Evolutionary conservation across 92 coral and sea anemone species (phyloP).

Genomic region (Epizoanthus stellaris): DNA sequence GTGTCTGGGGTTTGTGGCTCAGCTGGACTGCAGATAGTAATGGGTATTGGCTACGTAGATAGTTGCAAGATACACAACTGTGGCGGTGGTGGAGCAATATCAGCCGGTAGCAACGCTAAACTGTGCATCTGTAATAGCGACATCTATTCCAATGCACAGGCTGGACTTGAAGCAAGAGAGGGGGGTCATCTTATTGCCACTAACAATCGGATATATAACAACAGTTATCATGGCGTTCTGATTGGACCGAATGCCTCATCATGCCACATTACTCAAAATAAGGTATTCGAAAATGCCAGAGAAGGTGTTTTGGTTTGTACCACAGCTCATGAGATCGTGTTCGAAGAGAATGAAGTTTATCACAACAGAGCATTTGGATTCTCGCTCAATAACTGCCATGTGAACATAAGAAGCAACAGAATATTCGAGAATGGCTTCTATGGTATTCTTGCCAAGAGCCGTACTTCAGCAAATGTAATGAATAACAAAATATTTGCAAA

Average conservation of each 20-base stretch:
- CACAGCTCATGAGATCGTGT: neutral
- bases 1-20: constrained; percentile 54
- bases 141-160: constrained; percentile 62
- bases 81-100: constrained; percentile 64
- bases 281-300: constrained; percentile 66
- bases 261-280: constrained; percentile 51
- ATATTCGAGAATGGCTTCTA: constrained; percentile 76
- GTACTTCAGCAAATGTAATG: constrained; percentile 52
- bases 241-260: constrained; percentile 61
- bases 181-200: constrained; percentile 57
- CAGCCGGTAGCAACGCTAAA: constrained; percentile 22
- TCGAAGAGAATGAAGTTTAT: constrained; percentile 51
- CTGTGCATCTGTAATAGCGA: constrained; percentile 44
- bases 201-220: constrained; percentile 57
- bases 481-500: constrained; percentile 65
- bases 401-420: constrained; percentile 35
- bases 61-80: constrained; percentile 62
- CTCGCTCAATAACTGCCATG: constrained; percentile 40
- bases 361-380: constrained; percentile 77
- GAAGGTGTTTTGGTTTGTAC: constrained; percentile 56
- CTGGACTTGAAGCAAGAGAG: constrained; percentile 75
- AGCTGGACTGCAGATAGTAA: constrained; percentile 46
- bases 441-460: constrained; percentile 58
- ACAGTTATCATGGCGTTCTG: constrained; percentile 59
- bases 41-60: constrained; percentile 44